Percentiles rank a stretch among this genome's conserved stretches.
Conservation (phyloP, 2,888 invertebrate species). For the Pseudococcus viburni region DNA sequence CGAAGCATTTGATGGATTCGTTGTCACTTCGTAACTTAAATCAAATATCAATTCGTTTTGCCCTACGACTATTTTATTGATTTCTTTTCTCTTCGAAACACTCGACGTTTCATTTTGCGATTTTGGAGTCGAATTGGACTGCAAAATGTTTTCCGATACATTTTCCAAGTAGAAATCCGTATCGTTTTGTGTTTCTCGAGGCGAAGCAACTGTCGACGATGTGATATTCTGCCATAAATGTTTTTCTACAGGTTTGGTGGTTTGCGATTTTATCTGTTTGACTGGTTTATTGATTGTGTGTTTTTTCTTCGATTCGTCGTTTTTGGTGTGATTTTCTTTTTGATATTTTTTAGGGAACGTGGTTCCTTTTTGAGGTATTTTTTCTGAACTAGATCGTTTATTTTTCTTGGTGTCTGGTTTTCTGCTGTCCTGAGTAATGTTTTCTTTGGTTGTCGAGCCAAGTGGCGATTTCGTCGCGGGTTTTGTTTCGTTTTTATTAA, state of each 20-base stretch:
- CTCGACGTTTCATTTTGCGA: conserved; percentile 4
- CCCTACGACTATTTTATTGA: conserved; percentile 63
- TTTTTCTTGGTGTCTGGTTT: neutral
- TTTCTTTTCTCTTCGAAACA: conserved; percentile 23
- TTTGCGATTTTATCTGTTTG: neutral
- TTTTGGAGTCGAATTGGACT: neutral
- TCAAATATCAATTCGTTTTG: conserved; percentile 62
- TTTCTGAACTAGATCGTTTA: neutral
- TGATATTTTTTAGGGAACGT: conserved; percentile 2
- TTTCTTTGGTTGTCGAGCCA: neutral
- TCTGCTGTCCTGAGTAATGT: neutral
- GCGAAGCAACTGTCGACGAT: neutral
- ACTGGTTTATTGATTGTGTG: neutral
- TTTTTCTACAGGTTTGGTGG: neutral
- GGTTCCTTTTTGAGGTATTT: neutral
- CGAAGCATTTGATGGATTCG: neutral
- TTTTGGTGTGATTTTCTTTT: conserved; percentile 9
- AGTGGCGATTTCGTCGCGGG: neutral
- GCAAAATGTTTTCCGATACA: neutral
- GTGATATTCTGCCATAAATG: neutral
- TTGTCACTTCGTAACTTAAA: neutral
- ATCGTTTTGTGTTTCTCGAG: neutral
- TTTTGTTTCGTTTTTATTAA: conserved; percentile 1
- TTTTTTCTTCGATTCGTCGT: neutral
- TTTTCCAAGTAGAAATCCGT: conserved; percentile 37